Conservation (phyloP, 2,888 invertebrate species). For the Volucella zonaria region DNA sequence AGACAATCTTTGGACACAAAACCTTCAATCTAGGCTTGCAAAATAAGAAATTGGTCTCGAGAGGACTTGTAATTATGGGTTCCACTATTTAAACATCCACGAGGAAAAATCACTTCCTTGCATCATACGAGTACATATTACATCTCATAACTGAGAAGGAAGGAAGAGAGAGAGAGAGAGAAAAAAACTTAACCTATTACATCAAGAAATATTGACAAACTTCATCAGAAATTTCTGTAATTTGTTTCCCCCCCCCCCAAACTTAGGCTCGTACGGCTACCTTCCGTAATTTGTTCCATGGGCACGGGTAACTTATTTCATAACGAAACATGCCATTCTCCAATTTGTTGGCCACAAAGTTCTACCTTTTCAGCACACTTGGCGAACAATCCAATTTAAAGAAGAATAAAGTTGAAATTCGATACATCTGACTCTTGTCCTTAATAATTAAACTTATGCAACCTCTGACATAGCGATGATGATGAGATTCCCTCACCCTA, state of each 20-base stretch:
- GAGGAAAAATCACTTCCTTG: too few relatives aligned
- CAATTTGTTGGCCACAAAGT: background rate
- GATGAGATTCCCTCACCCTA: too few relatives aligned
- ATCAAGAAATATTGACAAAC: constrained; percentile 31
- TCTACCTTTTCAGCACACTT: constrained; percentile 9
- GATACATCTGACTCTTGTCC: constrained; percentile 45
- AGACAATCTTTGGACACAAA: too few relatives aligned
- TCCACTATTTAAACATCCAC: too few relatives aligned
- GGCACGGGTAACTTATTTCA: constrained; percentile 12
- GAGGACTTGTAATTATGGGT: too few relatives aligned
- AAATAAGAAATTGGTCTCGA: too few relatives aligned
- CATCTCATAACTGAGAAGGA: too few relatives aligned
- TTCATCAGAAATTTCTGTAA: constrained; percentile 28
- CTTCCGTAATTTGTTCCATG: background rate
- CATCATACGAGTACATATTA: too few relatives aligned
- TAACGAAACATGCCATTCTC: constrained; percentile 7
- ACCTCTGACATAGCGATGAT: constrained; percentile 17
- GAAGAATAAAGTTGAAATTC: constrained; percentile 60
- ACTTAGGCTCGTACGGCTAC: background rate
- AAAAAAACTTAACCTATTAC: constrained; percentile 29
- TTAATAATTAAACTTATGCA: constrained; percentile 56
- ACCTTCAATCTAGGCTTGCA: too few relatives aligned
- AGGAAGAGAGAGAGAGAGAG: too few relatives aligned
- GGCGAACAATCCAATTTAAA: constrained; percentile 63
- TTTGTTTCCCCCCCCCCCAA: background rate